Evolutionary conservation across 2,888 invertebrate species (phyloP).

Genomic region (Eilema griseolum): DNA sequence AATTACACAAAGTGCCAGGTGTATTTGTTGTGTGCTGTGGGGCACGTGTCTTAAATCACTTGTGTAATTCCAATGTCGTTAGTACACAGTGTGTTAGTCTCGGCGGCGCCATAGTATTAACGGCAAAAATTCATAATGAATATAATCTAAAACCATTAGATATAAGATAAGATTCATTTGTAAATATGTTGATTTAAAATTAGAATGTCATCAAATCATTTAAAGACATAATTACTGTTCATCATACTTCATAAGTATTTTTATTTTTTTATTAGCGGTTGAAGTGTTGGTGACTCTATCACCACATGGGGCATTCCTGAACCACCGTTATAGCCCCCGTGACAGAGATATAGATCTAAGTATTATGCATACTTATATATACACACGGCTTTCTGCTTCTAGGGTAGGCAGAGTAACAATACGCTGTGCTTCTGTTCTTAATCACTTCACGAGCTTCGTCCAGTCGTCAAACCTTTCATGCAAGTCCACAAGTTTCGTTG

Average conservation of each 20-base stretch:
- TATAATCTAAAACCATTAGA: slow-evolving; percentile 1
- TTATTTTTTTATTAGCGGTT: not conserved
- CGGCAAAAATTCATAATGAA: not conserved
- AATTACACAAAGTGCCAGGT: not conserved
- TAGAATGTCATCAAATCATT: slow-evolving; percentile 1
- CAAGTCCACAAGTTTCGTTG: not conserved
- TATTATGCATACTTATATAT: not conserved
- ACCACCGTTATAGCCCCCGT: not conserved
- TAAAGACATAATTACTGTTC: not conserved
- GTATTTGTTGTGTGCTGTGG: not conserved
- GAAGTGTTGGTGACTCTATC: not conserved
- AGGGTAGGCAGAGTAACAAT: not conserved
- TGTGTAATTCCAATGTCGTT: not conserved
- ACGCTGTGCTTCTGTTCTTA: not conserved
- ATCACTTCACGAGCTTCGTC: not conserved
- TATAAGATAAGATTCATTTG: not conserved
- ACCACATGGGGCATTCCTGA: not conserved
- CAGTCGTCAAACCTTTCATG: no score
- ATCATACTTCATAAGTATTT: slow-evolving; percentile 1
- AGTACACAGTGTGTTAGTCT: not conserved
- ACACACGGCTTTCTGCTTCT: not conserved
- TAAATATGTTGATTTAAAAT: slow-evolving; percentile 6
- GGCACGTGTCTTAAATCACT: not conserved
- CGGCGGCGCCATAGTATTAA: not conserved
- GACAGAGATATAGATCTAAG: not conserved